Evolutionary conservation across 2,888 invertebrate genomes (phyloP).

Genomic region (Epicampocera succincta): DNA sequence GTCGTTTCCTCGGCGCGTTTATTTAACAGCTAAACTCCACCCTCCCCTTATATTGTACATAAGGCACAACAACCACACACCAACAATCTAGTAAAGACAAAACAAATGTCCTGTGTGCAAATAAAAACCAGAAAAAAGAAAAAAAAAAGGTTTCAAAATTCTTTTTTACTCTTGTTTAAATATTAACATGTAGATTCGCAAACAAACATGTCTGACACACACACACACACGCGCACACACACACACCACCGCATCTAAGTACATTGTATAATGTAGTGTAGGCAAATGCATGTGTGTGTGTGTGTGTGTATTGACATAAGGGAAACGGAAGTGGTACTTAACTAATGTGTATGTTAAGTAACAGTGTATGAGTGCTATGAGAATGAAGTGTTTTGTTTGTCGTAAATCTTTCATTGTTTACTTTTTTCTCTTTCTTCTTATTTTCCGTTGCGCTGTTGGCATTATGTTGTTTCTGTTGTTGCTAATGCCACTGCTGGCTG

Average conservation of each 20-base stretch:
- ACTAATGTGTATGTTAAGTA: constrained; percentile 69
- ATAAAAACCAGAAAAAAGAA: constrained; percentile 30
- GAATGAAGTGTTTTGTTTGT: constrained; percentile 72
- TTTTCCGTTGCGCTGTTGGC: constrained; percentile 36
- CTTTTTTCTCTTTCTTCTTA: not conserved
- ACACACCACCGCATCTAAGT: not conserved
- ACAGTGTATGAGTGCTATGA: constrained; percentile 70
- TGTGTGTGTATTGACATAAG: constrained; percentile 41
- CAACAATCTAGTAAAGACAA: constrained; percentile 26
- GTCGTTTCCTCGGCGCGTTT: not conserved
- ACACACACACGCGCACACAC: constrained; percentile 8
- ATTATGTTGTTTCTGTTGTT: constrained; percentile 41
- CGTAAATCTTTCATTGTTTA: constrained; percentile 49
- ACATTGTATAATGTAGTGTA: not conserved
- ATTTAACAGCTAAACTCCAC: not conserved
- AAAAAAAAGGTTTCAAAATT: constrained; percentile 23
- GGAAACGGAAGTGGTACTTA: constrained; percentile 69
- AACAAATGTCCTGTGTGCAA: constrained; percentile 58
- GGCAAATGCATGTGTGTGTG: constrained; percentile 2
- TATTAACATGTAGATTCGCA: constrained; percentile 33
- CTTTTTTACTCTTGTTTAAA: constrained; percentile 43
- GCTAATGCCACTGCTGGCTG: constrained; percentile 31
- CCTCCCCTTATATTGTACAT: not conserved
- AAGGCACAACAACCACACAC: not conserved
- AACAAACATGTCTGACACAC: constrained; percentile 20